phyloP scores from a whole-genome alignment of 2,888 invertebrate species.

The Epinotia brunnichana region DNA sequence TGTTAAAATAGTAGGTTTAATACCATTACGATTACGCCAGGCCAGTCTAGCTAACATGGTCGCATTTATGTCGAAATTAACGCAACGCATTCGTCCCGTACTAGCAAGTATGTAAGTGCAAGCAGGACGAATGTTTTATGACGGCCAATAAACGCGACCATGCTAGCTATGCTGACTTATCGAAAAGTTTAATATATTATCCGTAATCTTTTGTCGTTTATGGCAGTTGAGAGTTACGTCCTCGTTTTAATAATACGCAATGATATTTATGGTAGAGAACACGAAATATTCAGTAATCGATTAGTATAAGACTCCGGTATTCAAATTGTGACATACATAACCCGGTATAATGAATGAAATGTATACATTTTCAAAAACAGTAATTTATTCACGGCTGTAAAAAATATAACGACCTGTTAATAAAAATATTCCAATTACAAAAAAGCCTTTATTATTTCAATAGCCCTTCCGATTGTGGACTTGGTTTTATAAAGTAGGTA shows the following conservation, averaged over 20 bases:
- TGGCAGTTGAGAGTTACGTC: slow-evolving; percentile 7
- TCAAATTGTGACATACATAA: slow-evolving; percentile 8
- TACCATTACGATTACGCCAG: too few species aligned
- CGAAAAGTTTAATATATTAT: not conserved
- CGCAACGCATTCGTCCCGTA: too few species aligned
- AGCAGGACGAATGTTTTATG: too few species aligned
- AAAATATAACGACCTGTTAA: slow-evolving; percentile 77
- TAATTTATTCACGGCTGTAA: slow-evolving; percentile 60
- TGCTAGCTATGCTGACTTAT: too few species aligned
- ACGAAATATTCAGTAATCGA: slow-evolving; percentile 42
- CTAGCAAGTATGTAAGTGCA: too few species aligned
- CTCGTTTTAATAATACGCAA: slow-evolving; percentile 45
- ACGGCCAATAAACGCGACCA: too few species aligned
- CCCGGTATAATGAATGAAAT: not conserved
- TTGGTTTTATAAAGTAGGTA: too few species aligned
- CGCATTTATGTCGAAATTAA: too few species aligned
- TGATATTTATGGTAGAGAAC: slow-evolving; percentile 56
- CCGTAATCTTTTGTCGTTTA: slow-evolving; percentile 4
- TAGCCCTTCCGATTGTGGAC: not conserved
- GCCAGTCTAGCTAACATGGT: too few species aligned
- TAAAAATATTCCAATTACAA: slow-evolving; percentile 75
- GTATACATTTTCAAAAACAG: slow-evolving; percentile 29
- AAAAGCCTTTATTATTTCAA: slow-evolving; percentile 45
- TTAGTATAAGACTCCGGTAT: slow-evolving; percentile 34
- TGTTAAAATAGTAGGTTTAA: too few species aligned